Evolutionary conservation across 2,888 invertebrate species (phyloP).

Genomic region (Coenonympha glycerion): DNA sequence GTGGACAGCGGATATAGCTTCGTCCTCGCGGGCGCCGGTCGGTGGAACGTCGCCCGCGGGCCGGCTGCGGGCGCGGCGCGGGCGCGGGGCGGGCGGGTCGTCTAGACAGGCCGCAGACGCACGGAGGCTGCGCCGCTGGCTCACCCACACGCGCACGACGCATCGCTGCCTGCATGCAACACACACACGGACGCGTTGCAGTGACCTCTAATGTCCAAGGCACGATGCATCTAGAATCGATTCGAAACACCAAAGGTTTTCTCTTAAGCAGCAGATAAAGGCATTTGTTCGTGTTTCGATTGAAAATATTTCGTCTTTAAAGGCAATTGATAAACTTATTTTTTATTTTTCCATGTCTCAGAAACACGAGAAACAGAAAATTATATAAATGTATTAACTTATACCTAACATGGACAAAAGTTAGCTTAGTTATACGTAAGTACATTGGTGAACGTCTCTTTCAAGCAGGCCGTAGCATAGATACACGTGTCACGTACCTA

Average conservation of each 20-base stretch:
- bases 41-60: constrained; percentile 20
- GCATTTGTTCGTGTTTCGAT: no score
- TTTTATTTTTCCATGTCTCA: no score
- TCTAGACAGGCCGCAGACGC: constrained; percentile 75
- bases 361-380: no score
- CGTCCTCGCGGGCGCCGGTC: not conserved
- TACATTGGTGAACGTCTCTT: no score
- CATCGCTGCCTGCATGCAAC: constrained; percentile 49
- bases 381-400: no score
- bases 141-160: constrained; percentile 51
- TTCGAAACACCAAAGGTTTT: constrained; percentile 17
- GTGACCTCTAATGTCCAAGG: constrained; percentile 52
- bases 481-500: no score
- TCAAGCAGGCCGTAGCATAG: no score
- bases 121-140: constrained; percentile 67
- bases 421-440: no score
- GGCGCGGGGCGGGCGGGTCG: constrained; percentile 44
- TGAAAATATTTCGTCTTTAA: no score
- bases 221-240: constrained; percentile 40
- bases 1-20: no score
- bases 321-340: no score
- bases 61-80: constrained; percentile 29
- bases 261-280: not conserved
- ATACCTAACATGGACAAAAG: no score
- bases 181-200: constrained; percentile 32